phyloP scores from a whole-genome alignment of 2,888 invertebrate species.

The Stenolophus ochropezus region DNA sequence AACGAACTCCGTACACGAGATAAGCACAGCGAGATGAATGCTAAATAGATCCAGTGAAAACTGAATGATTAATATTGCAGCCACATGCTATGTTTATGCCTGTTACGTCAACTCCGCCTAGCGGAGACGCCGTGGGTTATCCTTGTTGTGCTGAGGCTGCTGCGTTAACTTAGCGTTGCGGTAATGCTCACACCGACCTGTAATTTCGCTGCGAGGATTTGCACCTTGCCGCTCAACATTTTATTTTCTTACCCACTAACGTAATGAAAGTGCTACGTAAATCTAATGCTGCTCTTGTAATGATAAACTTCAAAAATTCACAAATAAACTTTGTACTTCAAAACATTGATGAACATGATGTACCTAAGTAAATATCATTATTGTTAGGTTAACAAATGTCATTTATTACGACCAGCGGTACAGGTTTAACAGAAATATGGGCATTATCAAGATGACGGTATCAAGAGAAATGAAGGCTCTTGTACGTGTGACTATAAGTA shows the following conservation, averaged over 20 bases:
- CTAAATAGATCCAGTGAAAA: slow-evolving; percentile 68
- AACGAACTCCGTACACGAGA: slow-evolving; percentile 61
- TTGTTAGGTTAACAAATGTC: no score
- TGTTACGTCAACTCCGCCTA: slow-evolving; percentile 37
- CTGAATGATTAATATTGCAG: slow-evolving; percentile 70
- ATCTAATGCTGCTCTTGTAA: no score
- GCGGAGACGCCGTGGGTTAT: slow-evolving; percentile 2
- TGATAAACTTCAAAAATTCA: no score
- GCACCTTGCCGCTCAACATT: not conserved
- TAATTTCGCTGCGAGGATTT: slow-evolving; percentile 22
- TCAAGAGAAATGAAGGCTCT: no score
- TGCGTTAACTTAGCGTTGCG: slow-evolving; percentile 6
- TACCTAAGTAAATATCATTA: no score
- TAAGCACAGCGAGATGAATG: slow-evolving; percentile 69
- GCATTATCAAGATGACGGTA: no score
- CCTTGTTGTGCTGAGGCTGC: not conserved
- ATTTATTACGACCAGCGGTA: no score
- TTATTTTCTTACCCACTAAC: not conserved
- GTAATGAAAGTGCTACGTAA: not conserved
- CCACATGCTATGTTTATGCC: slow-evolving; percentile 65
- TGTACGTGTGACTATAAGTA: no score
- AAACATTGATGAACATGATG: no score
- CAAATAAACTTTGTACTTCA: not conserved
- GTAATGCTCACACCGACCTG: not conserved
- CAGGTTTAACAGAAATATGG: no score